A percentile compares a stretch with the other conserved stretches of the same genome.
phyloP scores from a whole-genome alignment of 2,113 vertebrate species.

The Syngnathus floridae region DNA sequence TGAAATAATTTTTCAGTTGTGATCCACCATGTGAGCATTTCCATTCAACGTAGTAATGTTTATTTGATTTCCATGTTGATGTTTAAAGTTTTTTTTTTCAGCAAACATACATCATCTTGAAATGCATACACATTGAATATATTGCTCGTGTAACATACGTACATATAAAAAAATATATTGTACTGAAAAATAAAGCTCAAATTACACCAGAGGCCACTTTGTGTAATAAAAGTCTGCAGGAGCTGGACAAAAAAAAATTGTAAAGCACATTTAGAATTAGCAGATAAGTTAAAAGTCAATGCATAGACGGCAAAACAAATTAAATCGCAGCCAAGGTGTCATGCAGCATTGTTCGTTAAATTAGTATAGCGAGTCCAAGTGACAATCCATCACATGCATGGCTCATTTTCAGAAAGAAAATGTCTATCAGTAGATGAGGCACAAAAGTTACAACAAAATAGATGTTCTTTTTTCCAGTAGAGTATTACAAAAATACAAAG shows the following conservation, averaged over 20 bases:
- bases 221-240: neutral
- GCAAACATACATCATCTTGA: neutral
- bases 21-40: too few species aligned
- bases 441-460: slow-evolving; percentile 21
- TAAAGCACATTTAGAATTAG: neutral
- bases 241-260: neutral
- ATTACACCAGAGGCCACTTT: neutral
- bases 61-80: neutral
- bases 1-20: too few species aligned
- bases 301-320: neutral
- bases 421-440: slow-evolving; percentile 48
- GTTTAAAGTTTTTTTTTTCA: neutral
- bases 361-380: neutral
- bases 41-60: neutral
- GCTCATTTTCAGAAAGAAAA: neutral
- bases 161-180: neutral
- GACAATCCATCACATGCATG: neutral
- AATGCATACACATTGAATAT: neutral
- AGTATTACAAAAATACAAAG: neutral
- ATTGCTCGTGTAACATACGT: neutral
- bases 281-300: neutral
- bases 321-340: neutral
- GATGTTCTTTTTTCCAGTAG: too few species aligned
- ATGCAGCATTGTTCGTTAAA: neutral
- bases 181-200: neutral